Evolutionary conservation across 1,140 invertebrate genomes (phyloP), one percentile per base, ranked within the genome.

Genomic region (Papilio aristodemus): DNA sequence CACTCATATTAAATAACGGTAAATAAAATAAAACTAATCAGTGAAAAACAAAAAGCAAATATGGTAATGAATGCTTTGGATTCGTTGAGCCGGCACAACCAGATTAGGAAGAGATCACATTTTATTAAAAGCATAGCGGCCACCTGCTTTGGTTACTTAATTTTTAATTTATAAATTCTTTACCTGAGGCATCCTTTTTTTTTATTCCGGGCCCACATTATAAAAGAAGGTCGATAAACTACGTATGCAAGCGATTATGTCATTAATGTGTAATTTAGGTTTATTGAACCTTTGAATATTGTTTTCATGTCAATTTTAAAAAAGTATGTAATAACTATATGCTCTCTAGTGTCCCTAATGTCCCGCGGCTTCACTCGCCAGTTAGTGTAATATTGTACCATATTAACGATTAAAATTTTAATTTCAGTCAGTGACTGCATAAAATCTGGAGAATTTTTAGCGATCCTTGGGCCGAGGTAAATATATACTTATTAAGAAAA

Each of bases 391-490:
- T n/a, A n/a, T n/a, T 17, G 4, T 54, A 9, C 13, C 25, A 13
- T 17, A 32, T 11, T 25, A 10, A 62, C 8, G 1, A 4, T 25
- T 8, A 39, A n/a, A 25, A 38, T 67, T 70, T 19, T 71, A 11
- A 27, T 69, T 76, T 62, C 50, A 91, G 87, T 91, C 85, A 79
- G 82, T 79, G 86, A 77, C 9, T 74, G 67, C 41, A 83, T 91
- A 69, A 80, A 73, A 66, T 70, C 77, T 64, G 83, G 84, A 5
- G 89, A 90, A 66, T 89, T 91, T 67, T 78, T 83, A 0, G 89
- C 89, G 4, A 73, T 91, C 6, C 81, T 91, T 37, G 89, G 89
- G 37, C 89, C 89, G 32, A 91, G 89, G 89, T 88, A 81, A 80
- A 59, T 25, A 66, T 69, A 32, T 11, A 41, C n/a, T 32, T 32